Conservation (phyloP, 2,888 invertebrate species). For the Strigamia maritima region DNA sequence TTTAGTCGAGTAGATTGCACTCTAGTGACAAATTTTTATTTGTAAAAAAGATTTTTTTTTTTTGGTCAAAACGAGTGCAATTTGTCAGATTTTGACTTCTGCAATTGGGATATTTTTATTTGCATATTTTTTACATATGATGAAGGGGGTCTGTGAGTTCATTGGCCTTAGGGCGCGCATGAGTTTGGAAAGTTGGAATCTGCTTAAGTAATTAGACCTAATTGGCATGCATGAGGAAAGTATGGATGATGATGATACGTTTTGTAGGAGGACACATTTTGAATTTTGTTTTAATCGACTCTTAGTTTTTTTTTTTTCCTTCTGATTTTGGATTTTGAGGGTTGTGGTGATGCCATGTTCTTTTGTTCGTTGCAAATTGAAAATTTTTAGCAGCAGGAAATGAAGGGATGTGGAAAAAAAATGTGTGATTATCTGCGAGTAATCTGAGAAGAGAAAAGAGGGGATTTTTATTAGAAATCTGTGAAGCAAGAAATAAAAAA, state of each 20-base stretch:
- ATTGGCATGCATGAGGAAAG: slow-evolving; percentile 5
- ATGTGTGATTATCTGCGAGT: slow-evolving; percentile 20
- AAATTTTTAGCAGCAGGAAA: slow-evolving; percentile 31
- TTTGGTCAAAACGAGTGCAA: not conserved
- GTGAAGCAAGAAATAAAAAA: slow-evolving; percentile 19
- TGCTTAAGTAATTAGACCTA: slow-evolving; percentile 10
- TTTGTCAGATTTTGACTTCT: slow-evolving; percentile 5
- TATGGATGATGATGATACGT: slow-evolving; percentile 22
- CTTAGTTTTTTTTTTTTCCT: not conserved
- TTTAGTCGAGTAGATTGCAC: too few species aligned
- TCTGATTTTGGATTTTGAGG: not conserved
- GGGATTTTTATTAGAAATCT: slow-evolving; percentile 21
- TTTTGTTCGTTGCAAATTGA: slow-evolving; percentile 25
- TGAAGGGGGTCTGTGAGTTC: slow-evolving; percentile 9
- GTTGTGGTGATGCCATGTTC: not conserved
- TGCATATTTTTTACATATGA: not conserved
- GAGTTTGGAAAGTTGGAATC: not conserved
- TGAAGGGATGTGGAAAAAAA: slow-evolving; percentile 14
- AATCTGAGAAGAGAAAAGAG: not conserved
- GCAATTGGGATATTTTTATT: not conserved
- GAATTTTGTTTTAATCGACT: not conserved
- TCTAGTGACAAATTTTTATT: not conserved
- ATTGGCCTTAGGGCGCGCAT: not conserved
- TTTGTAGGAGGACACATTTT: not conserved
- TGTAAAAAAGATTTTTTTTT: not conserved